Evolutionary conservation across 2,797 vertebrate genomes (phyloP).

Genomic region (Merluccius polli): DNA sequence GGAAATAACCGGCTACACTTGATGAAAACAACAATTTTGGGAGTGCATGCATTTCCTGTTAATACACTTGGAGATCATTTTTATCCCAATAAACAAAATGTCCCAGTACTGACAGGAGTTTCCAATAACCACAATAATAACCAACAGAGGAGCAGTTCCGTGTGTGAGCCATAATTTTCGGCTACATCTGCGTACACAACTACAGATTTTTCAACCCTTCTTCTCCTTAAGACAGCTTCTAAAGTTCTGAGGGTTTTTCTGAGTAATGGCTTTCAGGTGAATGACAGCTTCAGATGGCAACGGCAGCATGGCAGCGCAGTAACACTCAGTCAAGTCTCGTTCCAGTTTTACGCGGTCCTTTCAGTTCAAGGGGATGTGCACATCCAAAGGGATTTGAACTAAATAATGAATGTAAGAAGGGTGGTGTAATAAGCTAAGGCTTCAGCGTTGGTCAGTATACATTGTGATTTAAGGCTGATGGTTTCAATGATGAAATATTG

Average conservation of each 20-base stretch:
- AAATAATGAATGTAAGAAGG: no score
- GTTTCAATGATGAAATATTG: no score
- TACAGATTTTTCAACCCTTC: no score
- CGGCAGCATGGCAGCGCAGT: neutral
- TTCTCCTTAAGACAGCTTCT: neutral
- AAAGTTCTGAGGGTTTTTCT: neutral
- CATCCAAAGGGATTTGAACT: no score
- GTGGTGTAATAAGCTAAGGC: no score
- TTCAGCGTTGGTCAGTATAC: no score
- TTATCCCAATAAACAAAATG: neutral
- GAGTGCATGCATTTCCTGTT: neutral
- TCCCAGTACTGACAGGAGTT: neutral
- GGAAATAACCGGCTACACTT: slow-evolving; percentile 8
- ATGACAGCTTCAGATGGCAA: neutral
- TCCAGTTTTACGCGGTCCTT: no score
- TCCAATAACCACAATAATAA: neutral
- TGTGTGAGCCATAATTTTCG: neutral
- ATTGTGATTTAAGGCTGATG: no score
- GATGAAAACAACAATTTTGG: neutral
- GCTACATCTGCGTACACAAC: neutral
- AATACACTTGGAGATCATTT: neutral
- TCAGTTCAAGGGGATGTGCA: no score
- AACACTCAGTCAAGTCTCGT: neutral
- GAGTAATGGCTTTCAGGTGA: neutral
- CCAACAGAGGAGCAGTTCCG: neutral